Evolutionary conservation across 2,797 vertebrate species (phyloP), one percentile per base, ranked within the genome.

Genomic region (Caiman crocodilus): DNA sequence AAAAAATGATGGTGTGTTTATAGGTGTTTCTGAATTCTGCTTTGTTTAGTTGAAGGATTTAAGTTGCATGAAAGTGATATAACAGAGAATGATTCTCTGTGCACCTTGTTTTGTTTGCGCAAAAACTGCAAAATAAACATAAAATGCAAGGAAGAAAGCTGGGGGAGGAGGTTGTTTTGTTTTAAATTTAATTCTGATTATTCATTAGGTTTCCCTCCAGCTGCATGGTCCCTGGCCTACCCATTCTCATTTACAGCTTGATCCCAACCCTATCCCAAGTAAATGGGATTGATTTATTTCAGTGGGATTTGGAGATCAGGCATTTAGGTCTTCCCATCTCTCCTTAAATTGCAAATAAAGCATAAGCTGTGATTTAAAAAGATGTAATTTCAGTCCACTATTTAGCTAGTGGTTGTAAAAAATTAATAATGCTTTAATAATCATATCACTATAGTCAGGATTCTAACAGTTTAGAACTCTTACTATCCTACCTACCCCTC

Each of bases 1-100:
- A 42, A 83, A 42, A 42, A 42, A 13, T 26, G 6, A 60, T 76
- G 80, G 67, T 80, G 35, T 50, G 5, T 89, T 77, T 57, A 5
- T 61, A 73, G 76, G 7, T 74, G 65, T 60, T 14, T 55, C n/a
- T n/a, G 60, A 10, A 32, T 74, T 77, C 77, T n/a, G 63, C 59
- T 92, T 78, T 55, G 15, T 69, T 69, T 79, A 75, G 26, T 60
- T 50, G 42, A 69, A 69, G 11, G 30, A 21, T 69, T 89, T 60
- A 25, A 65, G 80, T 59, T 81, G 1, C 0, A 0, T 65, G 81
- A 61, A 65, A 71, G 59, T 1, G 1, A 8, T 50, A 30, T 50
- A 76, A 59, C 35, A 7, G 16, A 11, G 6, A 42, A 32, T 42
- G 67, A 42, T 71, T 6, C 32, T 35, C 21, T 32, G 12, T n/a